Evolutionary conservation across 1,140 invertebrate species (phyloP).

Genomic region (Aricia agestis): DNA sequence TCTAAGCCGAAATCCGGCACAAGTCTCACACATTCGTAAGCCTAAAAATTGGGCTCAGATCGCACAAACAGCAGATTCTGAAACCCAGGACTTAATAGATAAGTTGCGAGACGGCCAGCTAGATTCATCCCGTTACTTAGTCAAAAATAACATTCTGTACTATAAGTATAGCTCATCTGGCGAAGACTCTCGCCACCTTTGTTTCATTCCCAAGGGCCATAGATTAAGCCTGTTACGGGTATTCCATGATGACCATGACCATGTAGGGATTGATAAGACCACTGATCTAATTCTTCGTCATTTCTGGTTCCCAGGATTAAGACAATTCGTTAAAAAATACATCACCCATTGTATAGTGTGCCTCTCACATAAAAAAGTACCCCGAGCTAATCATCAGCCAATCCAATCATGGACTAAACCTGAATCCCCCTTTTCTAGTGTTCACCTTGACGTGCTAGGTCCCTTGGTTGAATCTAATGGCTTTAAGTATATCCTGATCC

Average conservation of each 20-base stretch:
- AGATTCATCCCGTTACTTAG: slow-evolving; percentile 18
- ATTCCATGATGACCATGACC: slow-evolving; percentile 25
- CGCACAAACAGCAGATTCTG: slow-evolving; percentile 21
- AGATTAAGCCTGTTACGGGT: slow-evolving; percentile 18
- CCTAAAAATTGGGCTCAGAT: slow-evolving; percentile 23
- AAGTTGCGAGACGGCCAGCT: slow-evolving; percentile 16
- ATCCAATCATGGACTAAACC: slow-evolving; percentile 21
- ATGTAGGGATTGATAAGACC: slow-evolving; percentile 8
- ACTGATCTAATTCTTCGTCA: slow-evolving; percentile 15
- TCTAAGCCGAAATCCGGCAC: slow-evolving; percentile 13
- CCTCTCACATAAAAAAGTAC: slow-evolving; percentile 16
- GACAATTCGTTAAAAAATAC: slow-evolving; percentile 16
- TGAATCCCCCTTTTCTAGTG: not conserved
- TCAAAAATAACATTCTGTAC: slow-evolving; percentile 14
- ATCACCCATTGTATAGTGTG: slow-evolving; percentile 17
- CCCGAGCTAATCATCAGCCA: slow-evolving; percentile 5
- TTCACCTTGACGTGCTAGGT: slow-evolving; percentile 20
- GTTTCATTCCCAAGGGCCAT: slow-evolving; percentile 23
- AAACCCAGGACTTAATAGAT: slow-evolving; percentile 10
- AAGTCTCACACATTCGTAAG: too few species aligned
- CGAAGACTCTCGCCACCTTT: slow-evolving; percentile 20
- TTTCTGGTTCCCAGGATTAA: slow-evolving; percentile 20
- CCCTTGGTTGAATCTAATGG: slow-evolving; percentile 8
- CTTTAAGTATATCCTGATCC: not conserved
- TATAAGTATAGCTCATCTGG: slow-evolving; percentile 19